These are phyloP conservation scores for Cyrtonyx montezumae DNA, from an alignment of 2,113 vertebrate species.

Conservation along the genomic window DNA sequence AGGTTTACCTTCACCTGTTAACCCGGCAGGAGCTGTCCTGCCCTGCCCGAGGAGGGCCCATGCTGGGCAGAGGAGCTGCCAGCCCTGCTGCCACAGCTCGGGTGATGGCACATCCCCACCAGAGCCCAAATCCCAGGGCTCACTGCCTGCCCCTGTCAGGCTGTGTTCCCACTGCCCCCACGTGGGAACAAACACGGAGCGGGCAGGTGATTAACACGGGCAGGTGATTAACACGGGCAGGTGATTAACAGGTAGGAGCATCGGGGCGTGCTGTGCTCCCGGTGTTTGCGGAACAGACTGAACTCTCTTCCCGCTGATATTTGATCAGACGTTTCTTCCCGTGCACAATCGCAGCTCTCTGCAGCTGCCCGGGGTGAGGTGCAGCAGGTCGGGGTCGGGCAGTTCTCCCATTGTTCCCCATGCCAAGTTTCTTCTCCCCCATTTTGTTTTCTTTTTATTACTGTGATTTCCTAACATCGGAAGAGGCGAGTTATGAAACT, in stretches of 20 bases:
- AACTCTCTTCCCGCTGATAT: neutral
- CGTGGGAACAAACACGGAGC: neutral
- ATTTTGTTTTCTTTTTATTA: constrained; percentile 62
- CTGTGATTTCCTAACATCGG: constrained; percentile 63
- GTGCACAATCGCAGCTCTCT: neutral
- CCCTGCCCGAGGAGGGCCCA: neutral
- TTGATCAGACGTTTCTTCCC: neutral
- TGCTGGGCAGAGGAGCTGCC: neutral
- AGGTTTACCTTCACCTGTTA: neutral
- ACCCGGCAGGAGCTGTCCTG: no score
- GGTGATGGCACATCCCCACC: neutral
- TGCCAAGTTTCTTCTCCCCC: constrained; percentile 31
- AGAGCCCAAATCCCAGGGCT: neutral
- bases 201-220: no score
- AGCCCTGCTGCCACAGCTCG: neutral
- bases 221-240: no score
- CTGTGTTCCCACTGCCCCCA: neutral
- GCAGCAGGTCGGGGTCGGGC: neutral
- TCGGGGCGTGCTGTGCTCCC: neutral
- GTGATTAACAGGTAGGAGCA: no score
- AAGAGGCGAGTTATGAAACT: constrained; percentile 70
- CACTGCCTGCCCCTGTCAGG: no score
- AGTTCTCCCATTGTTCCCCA: neutral
- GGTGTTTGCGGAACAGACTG: neutral
- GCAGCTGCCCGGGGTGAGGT: neutral